Conservation (phyloP, 2,113 vertebrate genomes). For the Ceyx cyanopectus region DNA sequence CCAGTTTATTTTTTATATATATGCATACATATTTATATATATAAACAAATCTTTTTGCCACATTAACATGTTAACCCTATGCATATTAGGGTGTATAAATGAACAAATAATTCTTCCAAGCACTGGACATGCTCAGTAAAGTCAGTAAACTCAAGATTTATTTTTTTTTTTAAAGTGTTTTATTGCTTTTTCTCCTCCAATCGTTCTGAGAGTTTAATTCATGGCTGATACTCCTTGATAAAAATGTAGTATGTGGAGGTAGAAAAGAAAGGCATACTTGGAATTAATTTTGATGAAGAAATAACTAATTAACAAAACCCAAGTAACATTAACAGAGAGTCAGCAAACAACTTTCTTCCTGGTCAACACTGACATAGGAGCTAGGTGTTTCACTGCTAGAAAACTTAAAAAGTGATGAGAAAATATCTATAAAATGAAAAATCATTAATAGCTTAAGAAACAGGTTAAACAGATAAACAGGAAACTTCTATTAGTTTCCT, state of each 20-base stretch:
- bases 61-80: not conserved
- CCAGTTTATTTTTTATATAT: no score
- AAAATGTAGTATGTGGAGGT: not conserved
- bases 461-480: rapidly evolving
- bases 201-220: not conserved
- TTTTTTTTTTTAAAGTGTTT: not conserved
- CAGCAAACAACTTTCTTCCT: not conserved
- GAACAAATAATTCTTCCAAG: not conserved
- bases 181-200: not conserved
- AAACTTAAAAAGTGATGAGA: not conserved
- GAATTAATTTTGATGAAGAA: not conserved
- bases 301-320: not conserved
- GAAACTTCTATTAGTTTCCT: not conserved
- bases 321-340: not conserved
- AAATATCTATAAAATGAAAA: not conserved
- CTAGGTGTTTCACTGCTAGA: not conserved
- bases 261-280: not conserved
- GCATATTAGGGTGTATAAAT: not conserved
- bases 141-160: not conserved
- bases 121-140: not conserved
- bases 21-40: no score
- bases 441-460: not conserved
- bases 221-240: not conserved
- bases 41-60: not conserved
- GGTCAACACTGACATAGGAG: not conserved